Base-by-base conservation (phyloP, 2,888 invertebrate genomes). In the Brachynemurus nebulosus region DNA sequence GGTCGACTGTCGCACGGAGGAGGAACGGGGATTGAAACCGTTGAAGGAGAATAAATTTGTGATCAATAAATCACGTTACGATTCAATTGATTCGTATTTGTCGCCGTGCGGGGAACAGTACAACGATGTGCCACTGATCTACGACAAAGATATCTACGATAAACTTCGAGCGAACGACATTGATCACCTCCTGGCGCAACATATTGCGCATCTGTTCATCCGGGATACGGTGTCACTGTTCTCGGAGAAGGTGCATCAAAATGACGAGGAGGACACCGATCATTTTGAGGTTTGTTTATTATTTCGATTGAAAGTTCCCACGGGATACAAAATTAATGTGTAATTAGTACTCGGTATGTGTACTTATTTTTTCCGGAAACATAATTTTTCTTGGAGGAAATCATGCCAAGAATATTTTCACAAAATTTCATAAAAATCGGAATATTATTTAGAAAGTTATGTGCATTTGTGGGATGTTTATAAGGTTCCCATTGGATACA, bases 171-270 rank as follows among this genome's bases (percentile, higher is more conserved):
- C 85, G 40, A 89, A 86, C 58, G 90, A 86, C 52, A 91, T 98
- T 55, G 97, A 98, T 69, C 85, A 85, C 60, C 71, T 90, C 48
- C 69, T 99, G 52, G 91, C 97, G 2, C 80, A 90, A 62, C 98
- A 99, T 63, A 78, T 99, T 48, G 95, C 98, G 11, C 98, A 99
- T 67, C 74, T 99, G 51, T 99, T 99, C 64, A 96, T 99, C 51
- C 76, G 98, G 44, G 98, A 99, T 66, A 85, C 95, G 0, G 85
- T 98, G 3, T 92, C 93, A 4, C 68, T 97, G 44, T 96, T 95
- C 69, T 83, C 85, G 16, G 98, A 98, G 66, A 92, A 92, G 62
- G 75, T 98, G 11, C 66, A 96, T 64, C 95, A 95, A 62, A 85
- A 96, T 61, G 96, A 97, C 62, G 68, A 74, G 30, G 82, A 86